phyloP scores from a whole-genome alignment of 64 coral and sea anemone species.

The Astreopora myriophthalma region DNA sequence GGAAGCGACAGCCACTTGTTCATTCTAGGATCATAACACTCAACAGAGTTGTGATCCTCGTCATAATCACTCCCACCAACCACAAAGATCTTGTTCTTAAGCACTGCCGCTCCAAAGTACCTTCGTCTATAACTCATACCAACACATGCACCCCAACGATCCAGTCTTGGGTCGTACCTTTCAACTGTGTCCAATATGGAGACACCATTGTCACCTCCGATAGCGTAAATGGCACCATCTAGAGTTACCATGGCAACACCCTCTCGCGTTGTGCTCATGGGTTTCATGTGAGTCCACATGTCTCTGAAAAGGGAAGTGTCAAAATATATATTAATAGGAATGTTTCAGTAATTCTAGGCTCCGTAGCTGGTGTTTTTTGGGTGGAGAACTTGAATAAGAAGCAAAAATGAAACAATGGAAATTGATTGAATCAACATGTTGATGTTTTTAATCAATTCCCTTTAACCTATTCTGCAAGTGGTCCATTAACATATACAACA shows the following conservation, averaged over 20 bases:
- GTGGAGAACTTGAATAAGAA: too few relatives aligned
- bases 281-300: slow-evolving; percentile 80
- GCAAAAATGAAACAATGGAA: too few relatives aligned
- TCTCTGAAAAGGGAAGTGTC: slow-evolving; percentile 51
- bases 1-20: slow-evolving; percentile 93
- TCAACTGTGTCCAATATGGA: slow-evolving; percentile 91
- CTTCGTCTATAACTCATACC: slow-evolving; percentile 88
- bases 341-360: too few relatives aligned
- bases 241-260: slow-evolving; percentile 85
- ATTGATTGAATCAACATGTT: too few relatives aligned
- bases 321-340: neutral
- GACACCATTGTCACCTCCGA: slow-evolving; percentile 95
- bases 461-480: too few relatives aligned
- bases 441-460: too few relatives aligned
- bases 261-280: slow-evolving; percentile 92
- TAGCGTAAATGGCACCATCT: slow-evolving; percentile 91
- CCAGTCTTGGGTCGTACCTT: slow-evolving; percentile 92
- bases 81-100: slow-evolving; percentile 94
- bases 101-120: slow-evolving; percentile 94
- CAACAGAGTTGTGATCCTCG: slow-evolving; percentile 97
- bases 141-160: slow-evolving; percentile 88
- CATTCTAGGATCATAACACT: slow-evolving; percentile 95
- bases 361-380: too few relatives aligned
- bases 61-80: slow-evolving; percentile 97
- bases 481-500: too few relatives aligned